Conservation (phyloP, 2,888 invertebrate species). For the Hirtodrosophila alboralis region DNA sequence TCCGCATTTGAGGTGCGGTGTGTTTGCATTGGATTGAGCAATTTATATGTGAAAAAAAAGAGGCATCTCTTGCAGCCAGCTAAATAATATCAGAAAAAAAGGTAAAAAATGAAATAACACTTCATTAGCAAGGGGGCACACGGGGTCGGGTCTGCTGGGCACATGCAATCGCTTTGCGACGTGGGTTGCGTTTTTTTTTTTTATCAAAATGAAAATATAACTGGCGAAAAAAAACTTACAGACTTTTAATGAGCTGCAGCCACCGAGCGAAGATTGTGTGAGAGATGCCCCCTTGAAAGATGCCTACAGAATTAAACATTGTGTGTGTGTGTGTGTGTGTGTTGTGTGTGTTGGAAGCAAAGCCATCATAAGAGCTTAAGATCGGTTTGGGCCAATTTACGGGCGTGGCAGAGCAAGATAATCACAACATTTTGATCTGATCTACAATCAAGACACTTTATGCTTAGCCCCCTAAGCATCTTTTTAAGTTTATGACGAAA, state of each 20-base stretch:
- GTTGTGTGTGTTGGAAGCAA: conserved; percentile 32
- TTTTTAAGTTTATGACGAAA: conserved; percentile 41
- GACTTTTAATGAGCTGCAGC: conserved; percentile 64
- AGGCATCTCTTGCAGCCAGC: conserved; percentile 11
- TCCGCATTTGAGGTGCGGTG: conserved; percentile 62
- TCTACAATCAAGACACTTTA: conserved; percentile 23
- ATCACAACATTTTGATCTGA: conserved; percentile 17
- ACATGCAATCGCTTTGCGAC: conserved; percentile 46
- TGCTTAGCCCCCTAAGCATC: conserved; percentile 12
- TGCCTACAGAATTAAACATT: not conserved
- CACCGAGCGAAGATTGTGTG: conserved; percentile 31
- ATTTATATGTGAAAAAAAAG: conserved; percentile 50
- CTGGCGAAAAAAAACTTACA: conserved; percentile 57
- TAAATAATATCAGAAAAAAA: conserved; percentile 36
- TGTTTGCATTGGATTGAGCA: conserved; percentile 67
- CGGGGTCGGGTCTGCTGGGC: conserved; percentile 19
- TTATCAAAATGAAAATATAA: conserved; percentile 34
- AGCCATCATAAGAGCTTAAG: conserved; percentile 42
- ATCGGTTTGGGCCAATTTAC: conserved; percentile 23
- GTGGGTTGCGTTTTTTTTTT: conserved; percentile 46
- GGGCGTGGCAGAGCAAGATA: conserved; percentile 19
- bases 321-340: conserved; percentile 3
- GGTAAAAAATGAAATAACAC: conserved; percentile 70
- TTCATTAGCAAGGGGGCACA: conserved; percentile 61
- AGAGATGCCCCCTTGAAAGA: conserved; percentile 20